Percentiles rank a stretch among this genome's conserved stretches.
Conservation (phyloP, 2,797 vertebrate genomes). For the Ibycter americanus region DNA sequence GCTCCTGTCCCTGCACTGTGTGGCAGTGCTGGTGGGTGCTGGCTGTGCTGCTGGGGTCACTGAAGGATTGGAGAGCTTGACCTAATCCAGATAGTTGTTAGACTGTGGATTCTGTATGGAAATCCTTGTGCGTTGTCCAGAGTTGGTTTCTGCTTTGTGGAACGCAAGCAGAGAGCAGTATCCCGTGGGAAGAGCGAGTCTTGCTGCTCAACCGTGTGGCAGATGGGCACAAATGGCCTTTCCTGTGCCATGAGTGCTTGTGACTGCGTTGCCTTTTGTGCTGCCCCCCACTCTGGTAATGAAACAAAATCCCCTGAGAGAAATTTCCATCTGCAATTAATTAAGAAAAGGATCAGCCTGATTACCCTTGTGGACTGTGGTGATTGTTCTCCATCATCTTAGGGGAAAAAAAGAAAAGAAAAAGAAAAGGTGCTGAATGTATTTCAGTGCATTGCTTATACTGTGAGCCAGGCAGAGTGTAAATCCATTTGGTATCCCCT, state of each 20-base stretch:
- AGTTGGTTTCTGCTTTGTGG: no score
- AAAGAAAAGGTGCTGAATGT: background rate
- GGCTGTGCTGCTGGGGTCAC: fast-evolving
- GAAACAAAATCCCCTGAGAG: background rate
- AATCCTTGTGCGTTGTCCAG: fast-evolving
- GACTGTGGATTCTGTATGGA: background rate
- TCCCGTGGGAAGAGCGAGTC: background rate
- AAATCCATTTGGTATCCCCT: fast-evolving
- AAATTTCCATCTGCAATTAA: background rate
- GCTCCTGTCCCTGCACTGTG: background rate
- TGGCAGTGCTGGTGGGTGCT: fast-evolving
- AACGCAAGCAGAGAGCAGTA: background rate
- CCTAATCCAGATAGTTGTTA: no score
- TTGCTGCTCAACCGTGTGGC: fast-evolving
- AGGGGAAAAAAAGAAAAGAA: no score
- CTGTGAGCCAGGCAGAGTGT: background rate
- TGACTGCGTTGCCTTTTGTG: fast-evolving
- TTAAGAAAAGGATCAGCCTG: background rate
- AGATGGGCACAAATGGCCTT: background rate
- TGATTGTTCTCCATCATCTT: background rate
- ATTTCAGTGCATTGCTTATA: fast-evolving
- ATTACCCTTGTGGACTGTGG: background rate
- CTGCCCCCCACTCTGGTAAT: background rate
- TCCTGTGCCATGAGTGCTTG: fast-evolving
- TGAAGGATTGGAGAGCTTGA: fast-evolving